Base-by-base conservation (phyloP, 2,113 vertebrate species). In the Heteronetta atricapilla region DNA sequence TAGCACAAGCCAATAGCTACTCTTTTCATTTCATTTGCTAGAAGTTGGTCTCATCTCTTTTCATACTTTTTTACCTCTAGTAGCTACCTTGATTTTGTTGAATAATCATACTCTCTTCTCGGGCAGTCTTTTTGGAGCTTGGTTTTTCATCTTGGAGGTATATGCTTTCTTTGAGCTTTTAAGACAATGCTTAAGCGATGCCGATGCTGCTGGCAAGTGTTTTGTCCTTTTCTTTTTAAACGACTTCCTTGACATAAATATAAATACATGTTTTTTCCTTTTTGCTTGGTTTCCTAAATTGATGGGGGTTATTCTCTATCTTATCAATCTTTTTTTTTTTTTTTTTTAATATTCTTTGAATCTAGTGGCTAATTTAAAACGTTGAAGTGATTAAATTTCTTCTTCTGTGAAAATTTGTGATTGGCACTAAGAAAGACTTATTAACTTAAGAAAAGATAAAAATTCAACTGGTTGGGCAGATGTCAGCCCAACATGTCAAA, bases 161-260 rank as follows among this genome's bases (percentile, higher is more conserved):
- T 42, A 26, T 59, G 21, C 42, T 82, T 93, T 60, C 44, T 70
- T 18, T 50, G 42, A 60, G 34, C 34, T 52, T 81, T 72, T 34
- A 91, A 56, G 17, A 6, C 31, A 12, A 7, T 55, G 29, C n/a
- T 76, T 76, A 50, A 50, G n/a, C 67, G 28, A 20, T 22, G 22
- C 60, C 25, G 7, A 8, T 62, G 46, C 34, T 92, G 36, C 25
- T 44, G 76, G 40, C 6, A 66, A 56, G 11, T 33, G 12, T 82
- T 94, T 89, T 86, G 33, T 7, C 19, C 8, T 62, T 85, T 60
- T 88, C 18, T 29, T 84, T 85, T 60, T 70, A 76, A 70, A 44
- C 33, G 38, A 42, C 17, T 81, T 81, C 33, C 52, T 72, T 38
- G 31, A 48, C 23, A 7, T 12, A 60, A 16, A 9, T 53, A 1